Base-by-base conservation (phyloP, 2,888 invertebrate genomes). In the Malthinus flaveolus region DNA sequence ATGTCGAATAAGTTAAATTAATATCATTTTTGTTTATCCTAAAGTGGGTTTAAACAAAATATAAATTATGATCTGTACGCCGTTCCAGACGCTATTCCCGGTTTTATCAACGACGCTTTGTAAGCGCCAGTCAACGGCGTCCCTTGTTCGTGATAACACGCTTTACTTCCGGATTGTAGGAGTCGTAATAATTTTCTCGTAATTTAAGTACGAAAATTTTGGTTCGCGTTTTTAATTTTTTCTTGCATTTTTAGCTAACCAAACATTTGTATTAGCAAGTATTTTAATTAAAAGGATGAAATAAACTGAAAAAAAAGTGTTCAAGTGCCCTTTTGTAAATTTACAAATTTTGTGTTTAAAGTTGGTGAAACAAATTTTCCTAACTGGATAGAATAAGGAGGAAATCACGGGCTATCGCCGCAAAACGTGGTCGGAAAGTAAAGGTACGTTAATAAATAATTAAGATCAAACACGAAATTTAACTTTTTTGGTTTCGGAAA, bases 331-430 rank as follows among this genome's bases (percentile, higher is more conserved):
- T 44, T 39, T 32, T n/a, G 32, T 32, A 32, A 42, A 37, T 55
- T 36, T 46, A 1, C 39, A 2, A 42, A 15, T 12, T 47, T 45
- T 45, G 55, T 36, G 36, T 32, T 15, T 32, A 53, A n/a, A 59
- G 61, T 63, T 65, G 46, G 23, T 23, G 3, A 48, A 35, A 47
- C 47, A 62, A 62, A 65, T 56, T 48, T 57, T 34, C 42, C 58
- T 77, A 79, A 80, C 87, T 87, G 90, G 90, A 91, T 89, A 88
- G 89, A 80, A 84, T 91, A 83, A 86, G 90, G 80, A 88, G 87
- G 76, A 90, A 90, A 82, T 90, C 91, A 82, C 87, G 90, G 85
- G 90, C 89, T 82, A 89, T 91, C 81, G 90, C 90, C 83, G 89
- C 90, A 79, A 88, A 84, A 79, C 85, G 85, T 83, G 85, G 86